Percentiles rank a stretch among this genome's conserved stretches.
Conservation (phyloP, 2,797 vertebrate species). For the Gallinago stenura region DNA sequence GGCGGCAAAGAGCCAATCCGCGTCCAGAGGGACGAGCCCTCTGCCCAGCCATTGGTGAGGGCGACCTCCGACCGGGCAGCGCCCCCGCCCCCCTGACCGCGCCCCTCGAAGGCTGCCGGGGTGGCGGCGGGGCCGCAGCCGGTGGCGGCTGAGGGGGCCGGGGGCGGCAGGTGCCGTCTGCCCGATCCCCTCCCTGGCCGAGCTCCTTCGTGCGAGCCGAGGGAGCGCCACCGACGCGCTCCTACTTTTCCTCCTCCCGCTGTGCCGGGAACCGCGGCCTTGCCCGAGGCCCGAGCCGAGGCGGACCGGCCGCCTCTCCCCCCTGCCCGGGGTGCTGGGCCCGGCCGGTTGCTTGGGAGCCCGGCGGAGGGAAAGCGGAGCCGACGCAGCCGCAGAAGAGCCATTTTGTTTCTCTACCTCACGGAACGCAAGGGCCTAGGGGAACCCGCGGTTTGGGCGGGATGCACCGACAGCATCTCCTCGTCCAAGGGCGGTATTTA, state of each 20-base stretch:
- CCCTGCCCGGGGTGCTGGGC: neutral
- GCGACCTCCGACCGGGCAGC: fast-evolving
- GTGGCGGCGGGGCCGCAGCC: too few species aligned
- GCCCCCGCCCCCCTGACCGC: neutral
- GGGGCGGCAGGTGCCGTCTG: neutral
- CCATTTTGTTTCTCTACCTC: neutral
- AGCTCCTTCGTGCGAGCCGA: neutral
- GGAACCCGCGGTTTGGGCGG: neutral
- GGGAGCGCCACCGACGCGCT: neutral
- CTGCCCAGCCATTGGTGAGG: neutral
- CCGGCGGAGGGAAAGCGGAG: neutral
- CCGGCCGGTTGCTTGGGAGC: neutral
- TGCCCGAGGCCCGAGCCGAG: neutral
- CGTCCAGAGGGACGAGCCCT: neutral
- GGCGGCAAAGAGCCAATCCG: neutral
- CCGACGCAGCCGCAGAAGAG: neutral
- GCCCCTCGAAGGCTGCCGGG: neutral
- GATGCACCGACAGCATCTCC: neutral
- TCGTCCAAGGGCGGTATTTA: neutral
- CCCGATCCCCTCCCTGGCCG: too few species aligned
- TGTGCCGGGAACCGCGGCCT: neutral
- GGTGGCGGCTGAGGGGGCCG: neutral
- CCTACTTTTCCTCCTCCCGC: neutral
- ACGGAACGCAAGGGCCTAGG: fast-evolving
- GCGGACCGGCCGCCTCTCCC: neutral